These are phyloP conservation scores for Drosophila eugracilis DNA, from an alignment of 1,140 invertebrate genomes.

Conservation along the genomic window DNA sequence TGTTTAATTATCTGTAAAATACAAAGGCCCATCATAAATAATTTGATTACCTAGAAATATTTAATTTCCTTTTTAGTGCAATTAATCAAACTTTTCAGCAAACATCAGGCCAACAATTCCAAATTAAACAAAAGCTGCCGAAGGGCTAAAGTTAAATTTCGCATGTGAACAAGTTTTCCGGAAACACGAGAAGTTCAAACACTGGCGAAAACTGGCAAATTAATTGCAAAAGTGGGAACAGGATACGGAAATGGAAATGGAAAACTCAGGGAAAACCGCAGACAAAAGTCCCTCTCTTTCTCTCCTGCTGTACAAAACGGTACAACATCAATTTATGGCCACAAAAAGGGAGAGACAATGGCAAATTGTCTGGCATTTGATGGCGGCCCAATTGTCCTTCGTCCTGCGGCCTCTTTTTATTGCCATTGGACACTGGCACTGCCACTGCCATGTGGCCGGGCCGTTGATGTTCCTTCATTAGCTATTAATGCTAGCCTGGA, in stretches of 20 bases:
- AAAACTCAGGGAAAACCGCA: background rate
- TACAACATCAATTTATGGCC: slow-evolving; percentile 50
- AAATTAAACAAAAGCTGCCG: background rate
- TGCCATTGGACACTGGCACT: too few species aligned
- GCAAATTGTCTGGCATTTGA: slow-evolving; percentile 61
- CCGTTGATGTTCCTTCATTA: slow-evolving; percentile 68
- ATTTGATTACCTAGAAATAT: background rate
- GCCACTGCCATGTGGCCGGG: slow-evolving; percentile 13
- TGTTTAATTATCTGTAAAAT: background rate
- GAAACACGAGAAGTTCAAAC: background rate
- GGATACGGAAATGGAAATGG: background rate
- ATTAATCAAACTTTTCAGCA: background rate
- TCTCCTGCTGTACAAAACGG: slow-evolving; percentile 7
- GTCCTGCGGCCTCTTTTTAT: slow-evolving; percentile 11
- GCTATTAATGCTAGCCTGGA: slow-evolving; percentile 61
- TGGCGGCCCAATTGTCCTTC: slow-evolving; percentile 39
- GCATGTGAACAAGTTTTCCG: background rate
- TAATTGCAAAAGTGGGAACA: slow-evolving; percentile 12
- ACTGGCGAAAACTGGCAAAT: background rate
- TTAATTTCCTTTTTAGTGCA: background rate
- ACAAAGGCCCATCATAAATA: background rate
- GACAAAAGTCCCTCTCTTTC: too few species aligned
- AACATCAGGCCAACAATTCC: background rate
- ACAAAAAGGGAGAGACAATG: slow-evolving; percentile 32
- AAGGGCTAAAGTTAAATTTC: background rate